phyloP scores from a whole-genome alignment of 2,888 invertebrate genomes.

The Lithophane ornitopus region DNA sequence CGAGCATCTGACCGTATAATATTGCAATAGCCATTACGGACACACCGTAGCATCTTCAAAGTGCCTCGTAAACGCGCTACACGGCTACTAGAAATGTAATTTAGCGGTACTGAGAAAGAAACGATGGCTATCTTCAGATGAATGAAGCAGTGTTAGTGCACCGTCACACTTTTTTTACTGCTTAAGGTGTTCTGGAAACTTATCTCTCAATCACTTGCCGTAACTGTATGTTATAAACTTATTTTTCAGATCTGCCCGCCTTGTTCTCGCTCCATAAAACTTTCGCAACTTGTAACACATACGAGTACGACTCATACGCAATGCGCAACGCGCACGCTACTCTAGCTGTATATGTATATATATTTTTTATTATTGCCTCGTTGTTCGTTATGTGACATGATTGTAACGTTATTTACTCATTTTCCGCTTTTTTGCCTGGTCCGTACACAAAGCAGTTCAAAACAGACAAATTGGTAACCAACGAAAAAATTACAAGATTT shows the following conservation, averaged over 20 bases:
- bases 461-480: not conserved
- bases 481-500: not conserved
- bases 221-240: constrained; percentile 78
- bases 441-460: constrained; percentile 1
- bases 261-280: constrained; percentile 76
- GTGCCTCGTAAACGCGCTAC: constrained; percentile 89
- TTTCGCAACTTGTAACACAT: constrained; percentile 77
- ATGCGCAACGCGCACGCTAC: constrained; percentile 51
- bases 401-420: constrained; percentile 39
- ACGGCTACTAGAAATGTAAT: constrained; percentile 89
- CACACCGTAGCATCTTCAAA: constrained; percentile 88
- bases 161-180: constrained; percentile 84
- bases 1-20: constrained; percentile 87
- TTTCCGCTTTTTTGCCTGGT: constrained; percentile 25
- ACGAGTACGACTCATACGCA: constrained; percentile 63
- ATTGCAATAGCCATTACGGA: constrained; percentile 89
- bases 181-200: constrained; percentile 86
- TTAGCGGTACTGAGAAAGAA: constrained; percentile 89
- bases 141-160: constrained; percentile 84
- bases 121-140: constrained; percentile 87
- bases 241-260: constrained; percentile 78
- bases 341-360: constrained; percentile 43
- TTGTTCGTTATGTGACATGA: constrained; percentile 52
- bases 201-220: constrained; percentile 82
- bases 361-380: constrained; percentile 55